phyloP scores from a whole-genome alignment of 2,113 vertebrate species.

The Cyphomyrus discorhynchus region DNA sequence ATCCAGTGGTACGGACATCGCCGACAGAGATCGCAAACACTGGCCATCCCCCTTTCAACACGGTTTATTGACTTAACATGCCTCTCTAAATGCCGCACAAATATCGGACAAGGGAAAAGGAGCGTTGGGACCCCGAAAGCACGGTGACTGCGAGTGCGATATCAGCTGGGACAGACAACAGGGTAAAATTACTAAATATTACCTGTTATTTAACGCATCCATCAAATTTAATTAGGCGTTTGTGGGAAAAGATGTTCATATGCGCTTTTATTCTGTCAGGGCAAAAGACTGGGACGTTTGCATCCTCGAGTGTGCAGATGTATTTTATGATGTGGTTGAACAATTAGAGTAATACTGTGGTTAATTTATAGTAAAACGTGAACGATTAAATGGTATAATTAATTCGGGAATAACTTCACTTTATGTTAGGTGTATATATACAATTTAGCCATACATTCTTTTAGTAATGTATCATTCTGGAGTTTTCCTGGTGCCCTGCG shows the following conservation, averaged over 20 bases:
- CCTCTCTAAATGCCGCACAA: slow-evolving; percentile 48
- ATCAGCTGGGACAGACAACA: background rate
- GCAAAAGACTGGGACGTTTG: background rate
- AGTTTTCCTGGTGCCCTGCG: background rate
- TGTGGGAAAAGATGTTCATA: background rate
- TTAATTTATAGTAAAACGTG: background rate
- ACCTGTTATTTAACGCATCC: background rate
- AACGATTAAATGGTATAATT: background rate
- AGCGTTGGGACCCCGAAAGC: background rate
- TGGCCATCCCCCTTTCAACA: slow-evolving; percentile 68
- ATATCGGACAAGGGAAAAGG: background rate
- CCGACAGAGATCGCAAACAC: slow-evolving; percentile 71
- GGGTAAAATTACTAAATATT: background rate
- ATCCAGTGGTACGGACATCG: slow-evolving; percentile 86
- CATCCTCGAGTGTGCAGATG: background rate
- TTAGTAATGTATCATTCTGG: background rate
- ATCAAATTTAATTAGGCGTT: background rate
- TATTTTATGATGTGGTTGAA: background rate
- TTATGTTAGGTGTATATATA: background rate
- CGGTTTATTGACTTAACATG: slow-evolving; percentile 73
- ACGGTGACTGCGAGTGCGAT: background rate
- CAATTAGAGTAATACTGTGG: background rate
- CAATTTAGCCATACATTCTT: background rate
- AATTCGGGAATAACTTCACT: background rate
- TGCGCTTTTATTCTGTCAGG: background rate